Conservation (phyloP, 2,888 invertebrate genomes). For the Drosophila cognata region DNA sequence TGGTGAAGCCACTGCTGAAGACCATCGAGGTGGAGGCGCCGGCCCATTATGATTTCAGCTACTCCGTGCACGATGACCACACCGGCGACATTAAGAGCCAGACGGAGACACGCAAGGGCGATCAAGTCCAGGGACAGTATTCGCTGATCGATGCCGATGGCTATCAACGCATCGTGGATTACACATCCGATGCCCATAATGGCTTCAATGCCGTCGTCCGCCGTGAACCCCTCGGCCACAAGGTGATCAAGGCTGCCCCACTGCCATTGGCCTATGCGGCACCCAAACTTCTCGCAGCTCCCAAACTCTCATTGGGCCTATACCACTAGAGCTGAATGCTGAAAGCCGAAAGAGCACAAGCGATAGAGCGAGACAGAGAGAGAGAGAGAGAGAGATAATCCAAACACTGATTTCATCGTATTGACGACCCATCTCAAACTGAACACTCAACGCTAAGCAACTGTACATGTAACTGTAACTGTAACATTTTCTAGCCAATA, state of each 20-base stretch:
- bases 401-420: conserved; percentile 73
- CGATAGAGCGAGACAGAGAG: not conserved
- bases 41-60: conserved; percentile 86
- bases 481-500: conserved; percentile 23
- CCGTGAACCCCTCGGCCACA: conserved; percentile 85
- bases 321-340: conserved; percentile 52
- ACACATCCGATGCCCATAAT: conserved; percentile 86
- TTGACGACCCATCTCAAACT: conserved; percentile 62
- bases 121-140: conserved; percentile 86
- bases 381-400: conserved; percentile 56
- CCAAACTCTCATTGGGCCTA: conserved; percentile 60
- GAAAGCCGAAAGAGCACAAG: not conserved
- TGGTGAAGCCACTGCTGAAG: conserved; percentile 80
- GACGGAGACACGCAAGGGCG: conserved; percentile 86
- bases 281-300: conserved; percentile 68
- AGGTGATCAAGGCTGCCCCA: conserved; percentile 83
- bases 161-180: conserved; percentile 86
- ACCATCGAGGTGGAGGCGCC: conserved; percentile 84
- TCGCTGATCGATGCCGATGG: conserved; percentile 86
- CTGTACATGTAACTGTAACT: conserved; percentile 41
- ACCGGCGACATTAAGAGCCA: conserved; percentile 86
- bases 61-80: conserved; percentile 86
- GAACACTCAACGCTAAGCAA: conserved; percentile 41
- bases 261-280: conserved; percentile 73
- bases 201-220: conserved; percentile 87